Evolutionary conservation across 1,140 invertebrate genomes (phyloP).

Genomic region (Nylanderia fulva): DNA sequence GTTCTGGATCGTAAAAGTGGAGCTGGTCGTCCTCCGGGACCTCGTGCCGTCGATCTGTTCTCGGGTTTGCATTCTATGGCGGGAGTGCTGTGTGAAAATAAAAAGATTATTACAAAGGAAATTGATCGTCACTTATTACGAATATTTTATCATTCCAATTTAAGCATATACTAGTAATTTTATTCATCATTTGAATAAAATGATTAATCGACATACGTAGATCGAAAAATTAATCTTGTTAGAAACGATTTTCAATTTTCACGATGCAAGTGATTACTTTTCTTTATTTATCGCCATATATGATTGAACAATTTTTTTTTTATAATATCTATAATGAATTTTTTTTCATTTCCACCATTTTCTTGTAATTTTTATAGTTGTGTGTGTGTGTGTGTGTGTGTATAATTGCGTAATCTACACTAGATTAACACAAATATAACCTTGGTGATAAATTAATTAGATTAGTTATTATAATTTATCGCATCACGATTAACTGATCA

Average conservation of each 20-base stretch:
- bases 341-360: no score
- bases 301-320: no score
- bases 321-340: no score
- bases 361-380: no score
- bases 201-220: no score
- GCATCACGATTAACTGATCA: neutral
- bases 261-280: no score
- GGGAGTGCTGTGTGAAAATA: constrained; percentile 83
- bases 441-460: constrained; percentile 14
- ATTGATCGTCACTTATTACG: neutral
- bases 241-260: no score
- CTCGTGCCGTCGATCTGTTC: constrained; percentile 74
- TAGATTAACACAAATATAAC: constrained; percentile 25
- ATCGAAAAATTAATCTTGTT: no score
- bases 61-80: constrained; percentile 84
- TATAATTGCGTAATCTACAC: constrained; percentile 3
- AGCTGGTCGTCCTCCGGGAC: constrained; percentile 87
- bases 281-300: no score
- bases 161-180: neutral
- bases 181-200: no score
- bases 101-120: neutral
- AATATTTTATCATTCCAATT: neutral
- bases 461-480: constrained; percentile 26
- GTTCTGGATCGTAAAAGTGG: constrained; percentile 94
- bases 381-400: no score